A percentile compares a stretch with the other conserved stretches of the same genome.
These are phyloP conservation scores for Drosophila virilis DNA, from an alignment of 1,140 invertebrate genomes.

Conservation along the genomic window DNA sequence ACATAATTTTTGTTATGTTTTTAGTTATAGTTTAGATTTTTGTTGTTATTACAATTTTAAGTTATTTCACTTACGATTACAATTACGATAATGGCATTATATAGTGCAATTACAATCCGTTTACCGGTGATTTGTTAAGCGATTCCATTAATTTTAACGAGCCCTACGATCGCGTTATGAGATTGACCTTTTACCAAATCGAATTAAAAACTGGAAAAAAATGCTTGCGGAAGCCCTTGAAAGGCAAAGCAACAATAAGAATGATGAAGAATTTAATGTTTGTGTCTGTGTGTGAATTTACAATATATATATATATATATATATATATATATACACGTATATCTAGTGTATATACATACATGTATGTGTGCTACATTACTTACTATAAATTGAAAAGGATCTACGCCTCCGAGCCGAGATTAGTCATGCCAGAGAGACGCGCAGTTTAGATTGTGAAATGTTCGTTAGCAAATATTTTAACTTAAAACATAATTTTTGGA, in stretches of 20 bases:
- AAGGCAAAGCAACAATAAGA: constrained; percentile 38
- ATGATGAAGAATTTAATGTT: constrained; percentile 60
- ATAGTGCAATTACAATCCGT: constrained; percentile 52
- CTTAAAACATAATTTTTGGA: constrained; percentile 32
- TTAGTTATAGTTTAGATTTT: constrained; percentile 70
- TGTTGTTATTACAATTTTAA: constrained; percentile 71
- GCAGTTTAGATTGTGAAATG: constrained; percentile 33
- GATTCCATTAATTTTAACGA: constrained; percentile 73
- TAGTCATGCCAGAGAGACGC: constrained; percentile 41
- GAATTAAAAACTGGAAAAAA: constrained; percentile 29
- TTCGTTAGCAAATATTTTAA: constrained; percentile 19
- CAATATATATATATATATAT: constrained; percentile 10
- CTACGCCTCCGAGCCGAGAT: constrained; percentile 22
- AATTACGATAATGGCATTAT: constrained; percentile 36
- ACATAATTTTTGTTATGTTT: constrained; percentile 74
- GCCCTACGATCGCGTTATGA: constrained; percentile 23
- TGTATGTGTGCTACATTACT: constrained; percentile 37
- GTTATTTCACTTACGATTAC: constrained; percentile 53
- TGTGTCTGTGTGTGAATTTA: constrained; percentile 64
- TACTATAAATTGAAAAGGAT: constrained; percentile 40
- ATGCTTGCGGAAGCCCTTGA: background rate
- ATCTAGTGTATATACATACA: constrained; percentile 25
- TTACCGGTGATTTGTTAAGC: constrained; percentile 46
- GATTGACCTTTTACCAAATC: constrained; percentile 38
- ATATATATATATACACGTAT: constrained; percentile 18